Percentiles rank a stretch among this genome's conserved stretches.
Evolutionary conservation across 2,113 vertebrate genomes (phyloP).

Genomic region (Typhlomys cinereus): DNA sequence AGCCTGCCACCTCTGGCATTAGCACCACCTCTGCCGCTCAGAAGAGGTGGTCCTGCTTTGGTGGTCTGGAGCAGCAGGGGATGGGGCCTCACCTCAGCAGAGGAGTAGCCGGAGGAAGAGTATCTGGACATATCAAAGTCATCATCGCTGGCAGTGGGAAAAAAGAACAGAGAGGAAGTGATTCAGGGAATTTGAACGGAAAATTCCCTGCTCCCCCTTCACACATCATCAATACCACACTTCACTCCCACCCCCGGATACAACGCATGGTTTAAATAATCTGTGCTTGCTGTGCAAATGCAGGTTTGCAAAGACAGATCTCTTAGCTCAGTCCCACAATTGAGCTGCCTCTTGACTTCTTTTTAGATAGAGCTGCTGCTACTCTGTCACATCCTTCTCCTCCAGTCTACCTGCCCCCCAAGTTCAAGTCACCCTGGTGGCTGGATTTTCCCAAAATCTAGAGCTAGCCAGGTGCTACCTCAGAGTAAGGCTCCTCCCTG

Average conservation of each 20-base stretch:
- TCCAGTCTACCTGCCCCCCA: too few relatives aligned
- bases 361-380: conserved; percentile 17
- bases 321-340: not conserved
- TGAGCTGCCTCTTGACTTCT: not conserved
- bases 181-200: conserved; percentile 12
- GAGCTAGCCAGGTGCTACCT: not conserved
- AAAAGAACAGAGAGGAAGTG: conserved; percentile 47
- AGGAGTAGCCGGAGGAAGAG: conserved; percentile 99
- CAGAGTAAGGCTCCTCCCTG: not conserved
- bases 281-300: not conserved
- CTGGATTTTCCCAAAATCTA: conserved; percentile 1
- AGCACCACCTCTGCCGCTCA: not conserved
- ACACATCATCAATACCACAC: not conserved
- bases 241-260: not conserved
- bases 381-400: too few relatives aligned
- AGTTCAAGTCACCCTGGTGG: not conserved
- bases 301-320: conserved; percentile 10
- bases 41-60: not conserved
- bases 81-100: conserved; percentile 94
- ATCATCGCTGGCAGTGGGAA: conserved; percentile 90
- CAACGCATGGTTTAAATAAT: not conserved
- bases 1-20: not conserved
- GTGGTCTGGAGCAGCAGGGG: not conserved
- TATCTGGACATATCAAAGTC: conserved; percentile 99
- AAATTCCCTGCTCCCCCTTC: not conserved